phyloP scores from a whole-genome alignment of 2,797 vertebrate species.

The Gouania willdenowi region DNA sequence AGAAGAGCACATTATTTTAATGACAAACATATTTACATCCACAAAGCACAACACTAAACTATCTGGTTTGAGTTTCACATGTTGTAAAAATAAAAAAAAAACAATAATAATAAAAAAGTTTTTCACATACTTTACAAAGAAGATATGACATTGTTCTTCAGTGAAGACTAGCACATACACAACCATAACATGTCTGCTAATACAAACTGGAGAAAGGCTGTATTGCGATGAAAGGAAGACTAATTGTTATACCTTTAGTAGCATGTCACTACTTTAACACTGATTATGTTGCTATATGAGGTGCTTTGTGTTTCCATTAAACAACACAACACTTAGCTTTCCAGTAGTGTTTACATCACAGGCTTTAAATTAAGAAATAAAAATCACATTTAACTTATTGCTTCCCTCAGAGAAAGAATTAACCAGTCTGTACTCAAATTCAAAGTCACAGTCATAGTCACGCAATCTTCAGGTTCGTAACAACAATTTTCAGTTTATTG shows the following conservation, averaged over 20 bases:
- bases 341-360: conserved; percentile 10
- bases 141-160: conserved; percentile 36
- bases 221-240: conserved; percentile 64
- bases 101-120: conserved; percentile 14
- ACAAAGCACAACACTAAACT: conserved; percentile 64
- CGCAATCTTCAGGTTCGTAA: conserved; percentile 9
- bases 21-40: conserved; percentile 78
- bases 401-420: conserved; percentile 10
- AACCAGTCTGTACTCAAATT: conserved; percentile 5
- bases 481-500: neutral
- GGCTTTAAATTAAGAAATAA: conserved; percentile 20
- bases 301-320: conserved; percentile 26
- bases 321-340: neutral
- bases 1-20: conserved; percentile 72
- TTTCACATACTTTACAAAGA: conserved; percentile 47
- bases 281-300: conserved; percentile 45
- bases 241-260: conserved; percentile 23
- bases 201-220: conserved; percentile 28
- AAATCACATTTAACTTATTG: conserved; percentile 26
- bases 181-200: conserved; percentile 33
- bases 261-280: conserved; percentile 30
- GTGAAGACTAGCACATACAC: conserved; percentile 39
- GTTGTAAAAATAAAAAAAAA: conserved; percentile 31
- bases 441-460: neutral
- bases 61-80: conserved; percentile 33